phyloP scores from a whole-genome alignment of 2,797 vertebrate species.

The Nannoperca obscura region DNA sequence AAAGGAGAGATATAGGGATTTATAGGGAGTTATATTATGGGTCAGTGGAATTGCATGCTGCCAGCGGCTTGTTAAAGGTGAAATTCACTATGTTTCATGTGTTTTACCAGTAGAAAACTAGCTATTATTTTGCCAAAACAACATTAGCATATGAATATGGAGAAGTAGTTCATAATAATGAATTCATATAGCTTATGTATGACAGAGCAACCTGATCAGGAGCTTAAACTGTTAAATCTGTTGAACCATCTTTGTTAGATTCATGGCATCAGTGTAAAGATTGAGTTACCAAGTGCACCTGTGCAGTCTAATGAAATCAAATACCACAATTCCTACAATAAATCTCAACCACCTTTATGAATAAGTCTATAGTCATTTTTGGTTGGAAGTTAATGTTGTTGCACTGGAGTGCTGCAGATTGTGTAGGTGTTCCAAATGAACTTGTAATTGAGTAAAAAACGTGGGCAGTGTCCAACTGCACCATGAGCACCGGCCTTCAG shows the following conservation, averaged over 20 bases:
- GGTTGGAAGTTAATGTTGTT: not conserved
- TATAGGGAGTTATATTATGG: constrained; percentile 20
- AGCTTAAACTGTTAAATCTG: constrained; percentile 16
- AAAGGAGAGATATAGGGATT: constrained; percentile 41
- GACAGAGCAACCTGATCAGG: constrained; percentile 1
- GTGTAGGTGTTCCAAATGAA: not conserved
- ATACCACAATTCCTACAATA: not conserved
- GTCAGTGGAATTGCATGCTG: constrained; percentile 35
- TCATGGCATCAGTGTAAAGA: not conserved
- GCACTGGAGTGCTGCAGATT: not conserved
- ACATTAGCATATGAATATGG: constrained; percentile 3
- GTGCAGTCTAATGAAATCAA: constrained; percentile 21
- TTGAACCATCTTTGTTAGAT: constrained; percentile 18
- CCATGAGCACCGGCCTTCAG: not conserved
- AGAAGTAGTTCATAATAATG: not conserved
- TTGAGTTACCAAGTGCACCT: constrained; percentile 14
- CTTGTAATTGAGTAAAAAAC: not conserved
- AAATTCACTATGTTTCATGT: constrained; percentile 3
- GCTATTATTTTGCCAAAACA: constrained; percentile 4
- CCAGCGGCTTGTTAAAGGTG: not conserved
- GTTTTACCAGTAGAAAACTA: constrained; percentile 6
- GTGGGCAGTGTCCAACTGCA: not conserved
- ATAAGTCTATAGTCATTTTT: constrained; percentile 6
- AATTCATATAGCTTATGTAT: not conserved
- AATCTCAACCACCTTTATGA: constrained; percentile 15